Conservation (phyloP, 2,797 vertebrate species). For the Leptodactylus fallax region DNA sequence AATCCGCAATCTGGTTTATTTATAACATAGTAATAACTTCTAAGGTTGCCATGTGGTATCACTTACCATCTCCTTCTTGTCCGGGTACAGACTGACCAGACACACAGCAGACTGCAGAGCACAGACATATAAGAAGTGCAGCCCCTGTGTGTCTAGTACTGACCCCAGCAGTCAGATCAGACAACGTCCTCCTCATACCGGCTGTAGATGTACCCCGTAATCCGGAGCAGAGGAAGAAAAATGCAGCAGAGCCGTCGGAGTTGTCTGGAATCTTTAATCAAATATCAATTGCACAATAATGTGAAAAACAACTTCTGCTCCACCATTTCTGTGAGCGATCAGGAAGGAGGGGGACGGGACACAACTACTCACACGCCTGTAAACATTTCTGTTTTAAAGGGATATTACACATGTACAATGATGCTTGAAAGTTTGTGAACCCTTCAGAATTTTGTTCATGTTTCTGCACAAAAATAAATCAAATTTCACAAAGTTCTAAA, state of each 20-base stretch:
- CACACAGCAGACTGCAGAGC: neutral
- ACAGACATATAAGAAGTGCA: neutral
- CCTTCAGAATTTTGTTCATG: no score
- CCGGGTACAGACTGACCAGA: neutral
- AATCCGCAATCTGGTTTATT: neutral
- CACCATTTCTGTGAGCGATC: neutral
- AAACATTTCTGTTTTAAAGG: constrained; percentile 29
- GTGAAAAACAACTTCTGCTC: constrained; percentile 7
- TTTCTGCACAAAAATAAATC: no score
- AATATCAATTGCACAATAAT: constrained; percentile 42
- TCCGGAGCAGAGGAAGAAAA: no score
- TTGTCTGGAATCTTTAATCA: neutral
- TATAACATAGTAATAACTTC: neutral
- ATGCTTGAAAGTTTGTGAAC: no score
- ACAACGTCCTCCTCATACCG: neutral
- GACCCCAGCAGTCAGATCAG: neutral
- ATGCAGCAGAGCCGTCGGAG: neutral
- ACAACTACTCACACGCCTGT: neutral
- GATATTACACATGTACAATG: neutral
- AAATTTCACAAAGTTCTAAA: no score
- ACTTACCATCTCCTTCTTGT: constrained; percentile 32
- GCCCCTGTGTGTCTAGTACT: neutral
- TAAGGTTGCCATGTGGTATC: neutral
- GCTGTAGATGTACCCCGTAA: neutral
- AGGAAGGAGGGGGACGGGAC: neutral